Evolutionary conservation across 2,888 invertebrate genomes (phyloP).

Genomic region (Eudasyphora cyanicolor): DNA sequence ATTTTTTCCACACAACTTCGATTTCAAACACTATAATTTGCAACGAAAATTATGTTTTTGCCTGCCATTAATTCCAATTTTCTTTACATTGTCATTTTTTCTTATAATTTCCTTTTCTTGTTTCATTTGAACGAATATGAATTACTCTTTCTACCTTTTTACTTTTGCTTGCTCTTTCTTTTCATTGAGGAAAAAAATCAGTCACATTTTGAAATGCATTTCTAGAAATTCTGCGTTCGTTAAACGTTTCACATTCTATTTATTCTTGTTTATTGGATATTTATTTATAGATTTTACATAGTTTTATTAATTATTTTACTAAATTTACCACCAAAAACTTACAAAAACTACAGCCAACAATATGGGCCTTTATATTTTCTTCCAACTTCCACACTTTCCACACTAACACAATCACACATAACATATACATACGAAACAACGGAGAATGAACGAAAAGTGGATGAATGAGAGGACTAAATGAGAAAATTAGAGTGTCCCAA

Average conservation of each 20-base stretch:
- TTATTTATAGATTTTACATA: conserved; percentile 38
- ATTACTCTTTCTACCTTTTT: conserved; percentile 54
- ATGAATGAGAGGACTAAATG: too few species aligned
- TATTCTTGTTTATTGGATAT: neutral
- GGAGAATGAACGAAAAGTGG: too few species aligned
- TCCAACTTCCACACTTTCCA: conserved; percentile 60
- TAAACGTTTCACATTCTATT: conserved; percentile 39
- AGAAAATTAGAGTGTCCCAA: too few species aligned
- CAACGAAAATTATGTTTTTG: conserved; percentile 24
- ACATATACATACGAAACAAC: too few species aligned
- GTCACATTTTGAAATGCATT: conserved; percentile 51
- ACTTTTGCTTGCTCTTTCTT: conserved; percentile 27
- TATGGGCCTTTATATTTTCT: conserved; percentile 57
- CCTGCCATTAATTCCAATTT: conserved; percentile 42
- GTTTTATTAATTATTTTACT: conserved; percentile 45
- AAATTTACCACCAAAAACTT: conserved; percentile 64
- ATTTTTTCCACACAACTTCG: neutral
- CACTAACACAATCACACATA: too few species aligned
- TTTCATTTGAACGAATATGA: conserved; percentile 51
- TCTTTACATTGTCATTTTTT: conserved; percentile 41
- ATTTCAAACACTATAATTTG: neutral
- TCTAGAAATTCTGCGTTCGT: conserved; percentile 7
- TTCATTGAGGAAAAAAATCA: conserved; percentile 48
- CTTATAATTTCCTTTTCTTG: conserved; percentile 53
- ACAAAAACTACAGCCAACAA: conserved; percentile 64